Percentiles rank a stretch among this genome's conserved stretches.
Evolutionary conservation across 2,888 invertebrate species (phyloP).

Genomic region (Drosophila emarginata): DNA sequence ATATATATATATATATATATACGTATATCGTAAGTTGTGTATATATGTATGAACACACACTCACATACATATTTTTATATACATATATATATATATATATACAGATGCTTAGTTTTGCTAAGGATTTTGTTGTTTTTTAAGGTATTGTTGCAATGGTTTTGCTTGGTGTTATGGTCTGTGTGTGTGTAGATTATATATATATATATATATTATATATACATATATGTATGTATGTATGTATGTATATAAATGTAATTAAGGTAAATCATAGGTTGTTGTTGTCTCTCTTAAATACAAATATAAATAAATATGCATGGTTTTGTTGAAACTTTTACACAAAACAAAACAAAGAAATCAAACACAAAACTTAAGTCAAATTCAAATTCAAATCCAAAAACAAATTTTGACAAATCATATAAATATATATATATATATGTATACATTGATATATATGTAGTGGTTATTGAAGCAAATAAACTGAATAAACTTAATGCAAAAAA

Average conservation of each 20-base stretch:
- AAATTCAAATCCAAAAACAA: constrained; percentile 34
- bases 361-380: constrained; percentile 35
- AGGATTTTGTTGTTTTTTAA: neutral
- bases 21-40: constrained; percentile 14
- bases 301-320: constrained; percentile 53
- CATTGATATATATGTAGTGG: constrained; percentile 19
- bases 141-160: constrained; percentile 3
- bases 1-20: constrained; percentile 28
- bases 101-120: neutral
- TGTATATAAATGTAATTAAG: neutral
- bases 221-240: neutral
- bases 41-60: too few relatives aligned
- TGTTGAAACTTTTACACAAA: constrained; percentile 41
- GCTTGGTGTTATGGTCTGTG: neutral
- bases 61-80: neutral
- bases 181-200: neutral
- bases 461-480: constrained; percentile 2
- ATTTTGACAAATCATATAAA: constrained; percentile 24
- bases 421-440: constrained; percentile 20
- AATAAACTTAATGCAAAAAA: constrained; percentile 6
- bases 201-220: neutral
- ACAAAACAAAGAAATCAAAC: constrained; percentile 51
- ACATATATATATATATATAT: neutral
- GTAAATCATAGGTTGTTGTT: constrained; percentile 1
- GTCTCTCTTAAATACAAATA: constrained; percentile 26